phyloP scores from a whole-genome alignment of 2,113 vertebrate species.

The Hemichromis elongatus region DNA sequence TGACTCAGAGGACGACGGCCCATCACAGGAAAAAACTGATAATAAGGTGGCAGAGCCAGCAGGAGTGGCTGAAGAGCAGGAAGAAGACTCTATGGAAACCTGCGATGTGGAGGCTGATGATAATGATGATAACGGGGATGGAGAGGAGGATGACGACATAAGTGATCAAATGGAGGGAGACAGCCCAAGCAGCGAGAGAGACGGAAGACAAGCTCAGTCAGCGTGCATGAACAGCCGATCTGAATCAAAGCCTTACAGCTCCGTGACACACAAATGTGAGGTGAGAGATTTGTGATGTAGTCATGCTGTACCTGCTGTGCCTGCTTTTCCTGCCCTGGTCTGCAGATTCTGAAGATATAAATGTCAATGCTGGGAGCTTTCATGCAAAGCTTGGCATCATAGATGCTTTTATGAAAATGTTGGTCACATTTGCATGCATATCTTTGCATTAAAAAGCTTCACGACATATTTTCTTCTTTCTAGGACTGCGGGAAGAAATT shows the following conservation, averaged over 20 bases:
- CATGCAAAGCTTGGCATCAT: not conserved
- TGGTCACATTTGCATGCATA: not conserved
- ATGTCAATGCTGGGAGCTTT: not conserved
- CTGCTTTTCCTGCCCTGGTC: not conserved
- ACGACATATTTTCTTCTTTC: not conserved
- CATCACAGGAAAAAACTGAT: not conserved
- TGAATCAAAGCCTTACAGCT: constrained; percentile 90
- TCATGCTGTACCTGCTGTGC: too few species aligned
- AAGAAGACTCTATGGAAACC: not conserved
- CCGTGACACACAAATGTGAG: constrained; percentile 92
- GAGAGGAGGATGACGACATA: constrained; percentile 12
- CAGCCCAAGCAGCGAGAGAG: constrained; percentile 61
- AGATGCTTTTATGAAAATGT: not conserved
- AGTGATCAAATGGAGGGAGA: constrained; percentile 10
- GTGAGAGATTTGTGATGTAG: too few species aligned
- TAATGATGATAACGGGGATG: not conserved
- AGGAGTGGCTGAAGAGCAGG: not conserved
- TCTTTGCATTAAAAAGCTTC: not conserved
- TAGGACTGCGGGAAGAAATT: constrained; percentile 97
- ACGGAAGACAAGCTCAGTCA: constrained; percentile 62
- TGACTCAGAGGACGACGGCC: constrained; percentile 47
- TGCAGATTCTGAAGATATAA: not conserved
- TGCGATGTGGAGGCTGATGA: not conserved
- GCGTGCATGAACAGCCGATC: constrained; percentile 80
- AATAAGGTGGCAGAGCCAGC: not conserved